These are phyloP conservation scores for Phalacrocorax aristotelis DNA, from an alignment of 2,113 vertebrate genomes.

Conservation along the genomic window DNA sequence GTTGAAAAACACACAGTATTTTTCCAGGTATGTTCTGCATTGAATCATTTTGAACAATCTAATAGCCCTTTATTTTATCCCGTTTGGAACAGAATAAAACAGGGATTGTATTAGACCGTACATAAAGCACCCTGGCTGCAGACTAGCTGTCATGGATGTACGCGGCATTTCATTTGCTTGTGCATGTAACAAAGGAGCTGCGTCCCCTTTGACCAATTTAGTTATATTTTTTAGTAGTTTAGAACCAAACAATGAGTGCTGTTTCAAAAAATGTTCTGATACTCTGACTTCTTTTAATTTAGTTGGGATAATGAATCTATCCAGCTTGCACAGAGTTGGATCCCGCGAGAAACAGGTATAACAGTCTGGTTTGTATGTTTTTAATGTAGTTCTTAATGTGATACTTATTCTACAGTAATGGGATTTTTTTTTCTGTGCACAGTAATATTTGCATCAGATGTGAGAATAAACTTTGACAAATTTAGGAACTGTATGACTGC, in stretches of 20 bases:
- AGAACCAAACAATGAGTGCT: background rate
- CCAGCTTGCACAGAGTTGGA: slow-evolving; percentile 84
- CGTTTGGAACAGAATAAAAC: background rate
- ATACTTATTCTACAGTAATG: background rate
- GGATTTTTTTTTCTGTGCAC: slow-evolving; percentile 2
- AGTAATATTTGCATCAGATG: slow-evolving; percentile 95
- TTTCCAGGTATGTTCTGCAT: background rate
- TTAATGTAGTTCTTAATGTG: background rate
- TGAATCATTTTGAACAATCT: background rate
- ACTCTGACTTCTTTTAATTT: slow-evolving; percentile 29
- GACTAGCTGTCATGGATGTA: background rate
- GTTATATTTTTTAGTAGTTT: background rate
- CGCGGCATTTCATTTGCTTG: background rate
- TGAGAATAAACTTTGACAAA: slow-evolving; percentile 91
- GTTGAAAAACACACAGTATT: background rate
- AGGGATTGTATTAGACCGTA: background rate
- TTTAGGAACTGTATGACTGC: slow-evolving; percentile 92
- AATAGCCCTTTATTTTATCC: background rate
- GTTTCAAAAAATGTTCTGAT: background rate
- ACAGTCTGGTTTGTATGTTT: slow-evolving; percentile 14
- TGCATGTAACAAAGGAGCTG: background rate
- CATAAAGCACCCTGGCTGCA: background rate
- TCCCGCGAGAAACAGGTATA: slow-evolving; percentile 89
- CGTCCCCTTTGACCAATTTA: background rate
- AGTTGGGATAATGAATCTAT: slow-evolving; percentile 95